Evolutionary conservation across 30 jellyfish, hydroid and myxozoan species (phyloP).

Genomic region (Hydractinia echinata): DNA sequence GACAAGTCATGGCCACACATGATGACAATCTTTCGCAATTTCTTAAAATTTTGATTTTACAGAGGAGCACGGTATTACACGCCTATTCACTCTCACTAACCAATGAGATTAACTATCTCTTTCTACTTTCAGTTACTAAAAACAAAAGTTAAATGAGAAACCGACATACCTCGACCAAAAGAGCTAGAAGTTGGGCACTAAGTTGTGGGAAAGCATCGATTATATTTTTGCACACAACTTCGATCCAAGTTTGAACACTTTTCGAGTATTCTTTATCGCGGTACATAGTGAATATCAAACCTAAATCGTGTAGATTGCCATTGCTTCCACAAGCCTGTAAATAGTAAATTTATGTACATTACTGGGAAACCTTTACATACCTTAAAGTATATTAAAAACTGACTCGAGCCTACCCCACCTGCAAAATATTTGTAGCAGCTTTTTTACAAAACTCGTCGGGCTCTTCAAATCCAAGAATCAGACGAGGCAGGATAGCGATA

Average conservation of each 20-base stretch:
- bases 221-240: conserved; percentile 90
- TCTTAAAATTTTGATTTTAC: no score
- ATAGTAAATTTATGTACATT: neutral
- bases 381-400: neutral
- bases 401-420: neutral
- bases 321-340: conserved; percentile 81
- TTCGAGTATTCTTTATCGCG: conserved; percentile 82
- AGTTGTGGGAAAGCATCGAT: conserved; percentile 91
- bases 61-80: no score
- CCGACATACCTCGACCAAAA: conserved; percentile 86
- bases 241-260: conserved; percentile 91
- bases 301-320: conserved; percentile 66
- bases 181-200: conserved; percentile 90
- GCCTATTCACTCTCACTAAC: no score
- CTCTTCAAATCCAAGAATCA: conserved; percentile 74
- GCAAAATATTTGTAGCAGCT: conserved; percentile 67
- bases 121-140: no score
- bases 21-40: neutral
- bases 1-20: neutral
- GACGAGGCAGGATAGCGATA: conserved; percentile 78
- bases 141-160: neutral
- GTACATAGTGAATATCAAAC: conserved; percentile 74
- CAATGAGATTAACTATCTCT: no score
- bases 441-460: conserved; percentile 71
- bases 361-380: neutral